Evolutionary conservation across 2,113 vertebrate genomes (phyloP).

Genomic region (Pluvialis apricaria): DNA sequence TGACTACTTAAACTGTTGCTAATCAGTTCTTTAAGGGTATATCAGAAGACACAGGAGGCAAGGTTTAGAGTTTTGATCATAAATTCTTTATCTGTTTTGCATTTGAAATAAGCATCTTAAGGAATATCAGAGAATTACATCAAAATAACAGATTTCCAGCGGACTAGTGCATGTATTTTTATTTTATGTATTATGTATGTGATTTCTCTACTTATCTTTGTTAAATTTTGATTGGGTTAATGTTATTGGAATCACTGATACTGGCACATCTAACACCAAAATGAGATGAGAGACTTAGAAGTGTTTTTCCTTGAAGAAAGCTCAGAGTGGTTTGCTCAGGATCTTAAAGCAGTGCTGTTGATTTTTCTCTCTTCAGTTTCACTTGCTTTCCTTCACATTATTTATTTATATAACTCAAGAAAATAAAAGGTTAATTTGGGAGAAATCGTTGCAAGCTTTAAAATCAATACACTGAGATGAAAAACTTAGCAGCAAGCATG

Average conservation of each 20-base stretch:
- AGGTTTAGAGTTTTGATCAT: not conserved
- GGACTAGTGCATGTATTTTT: not conserved
- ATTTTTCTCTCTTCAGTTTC: not conserved
- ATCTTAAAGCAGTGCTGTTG: not conserved
- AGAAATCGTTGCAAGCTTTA: constrained; percentile 2
- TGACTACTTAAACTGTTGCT: constrained; percentile 1
- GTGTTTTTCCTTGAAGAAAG: constrained; percentile 4
- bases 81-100: constrained; percentile 8
- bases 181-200: constrained; percentile 31
- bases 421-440: constrained; percentile 33
- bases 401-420: constrained; percentile 30
- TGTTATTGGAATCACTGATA: constrained; percentile 10
- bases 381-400: not conserved
- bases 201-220: constrained; percentile 10
- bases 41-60: not conserved
- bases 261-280: not conserved
- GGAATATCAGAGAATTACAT: not conserved
- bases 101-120: constrained; percentile 38
- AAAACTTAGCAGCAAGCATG: not conserved
- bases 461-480: constrained; percentile 45
- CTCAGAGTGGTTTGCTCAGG: not conserved
- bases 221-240: constrained; percentile 38
- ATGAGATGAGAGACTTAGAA: not conserved
- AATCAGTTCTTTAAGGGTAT: not conserved
- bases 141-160: constrained; percentile 10